phyloP scores from a whole-genome alignment of 2,888 invertebrate species.

The Cyclophora punctaria region DNA sequence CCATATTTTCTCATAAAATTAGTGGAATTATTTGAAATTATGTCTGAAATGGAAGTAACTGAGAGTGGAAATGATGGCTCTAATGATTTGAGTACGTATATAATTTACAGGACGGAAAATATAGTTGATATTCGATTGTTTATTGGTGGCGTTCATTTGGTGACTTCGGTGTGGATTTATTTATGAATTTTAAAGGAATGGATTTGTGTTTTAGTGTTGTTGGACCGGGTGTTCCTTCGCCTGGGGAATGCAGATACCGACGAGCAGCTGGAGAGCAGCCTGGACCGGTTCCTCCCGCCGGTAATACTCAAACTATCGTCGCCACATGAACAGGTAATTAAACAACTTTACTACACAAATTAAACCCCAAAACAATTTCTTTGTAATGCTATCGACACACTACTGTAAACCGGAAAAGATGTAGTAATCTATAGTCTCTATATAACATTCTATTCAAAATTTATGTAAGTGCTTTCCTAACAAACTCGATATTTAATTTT shows the following conservation, averaged over 20 bases:
- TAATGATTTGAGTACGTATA: conserved; percentile 59
- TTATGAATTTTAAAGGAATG: conserved; percentile 4
- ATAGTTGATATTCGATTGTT: too few species aligned
- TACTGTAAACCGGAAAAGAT: too few species aligned
- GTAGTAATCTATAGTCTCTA: too few species aligned
- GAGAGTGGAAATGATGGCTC: conserved; percentile 55
- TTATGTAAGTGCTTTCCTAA: too few species aligned
- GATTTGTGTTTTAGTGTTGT: conserved; percentile 76
- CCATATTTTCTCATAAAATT: conserved; percentile 1
- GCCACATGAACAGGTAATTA: conserved; percentile 84
- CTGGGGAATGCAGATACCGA: conserved; percentile 93
- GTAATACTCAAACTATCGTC: conserved; percentile 93
- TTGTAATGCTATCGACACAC: background rate
- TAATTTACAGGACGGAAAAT: background rate
- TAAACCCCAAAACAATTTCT: background rate
- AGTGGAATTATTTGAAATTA: conserved; percentile 21
- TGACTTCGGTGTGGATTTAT: conserved; percentile 11
- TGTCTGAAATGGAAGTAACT: conserved; percentile 68
- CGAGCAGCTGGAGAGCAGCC: conserved; percentile 87
- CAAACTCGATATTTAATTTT: too few species aligned
- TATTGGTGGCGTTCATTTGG: background rate
- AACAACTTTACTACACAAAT: background rate
- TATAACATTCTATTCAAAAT: too few species aligned
- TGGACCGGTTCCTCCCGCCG: conserved; percentile 88
- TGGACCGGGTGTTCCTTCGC: conserved; percentile 92